phyloP scores from a whole-genome alignment of 2,797 vertebrate species.

The Phataginus tricuspis region DNA sequence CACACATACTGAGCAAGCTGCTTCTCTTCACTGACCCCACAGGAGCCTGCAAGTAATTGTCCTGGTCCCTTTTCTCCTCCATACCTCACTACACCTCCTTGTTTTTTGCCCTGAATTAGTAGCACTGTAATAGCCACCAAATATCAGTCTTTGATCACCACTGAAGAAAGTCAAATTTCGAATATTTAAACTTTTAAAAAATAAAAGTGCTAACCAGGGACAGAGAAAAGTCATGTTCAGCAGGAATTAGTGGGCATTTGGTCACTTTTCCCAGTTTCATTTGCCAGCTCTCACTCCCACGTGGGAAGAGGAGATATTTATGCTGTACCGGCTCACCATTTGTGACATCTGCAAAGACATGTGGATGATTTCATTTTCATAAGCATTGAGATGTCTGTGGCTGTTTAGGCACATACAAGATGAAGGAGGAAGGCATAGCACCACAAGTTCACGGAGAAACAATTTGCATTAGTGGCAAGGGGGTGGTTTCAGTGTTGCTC shows the following conservation, averaged over 20 bases:
- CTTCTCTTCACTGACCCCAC: background rate
- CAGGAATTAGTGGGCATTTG: background rate
- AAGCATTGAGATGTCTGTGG: conserved; percentile 61
- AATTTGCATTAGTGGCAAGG: conserved; percentile 24
- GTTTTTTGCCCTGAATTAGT: background rate
- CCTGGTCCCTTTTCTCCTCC: background rate
- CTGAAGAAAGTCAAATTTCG: background rate
- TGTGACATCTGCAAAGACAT: conserved; percentile 75
- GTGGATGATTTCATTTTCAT: conserved; percentile 79
- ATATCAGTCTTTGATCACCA: background rate
- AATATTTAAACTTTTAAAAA: conserved; percentile 26
- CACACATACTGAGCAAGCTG: background rate
- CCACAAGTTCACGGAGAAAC: conserved; percentile 31
- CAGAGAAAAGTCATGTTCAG: conserved; percentile 43
- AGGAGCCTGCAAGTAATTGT: background rate
- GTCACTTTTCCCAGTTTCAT: conserved; percentile 34
- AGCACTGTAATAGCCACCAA: background rate
- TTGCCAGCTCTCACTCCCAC: conserved; percentile 53
- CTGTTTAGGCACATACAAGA: conserved; percentile 57
- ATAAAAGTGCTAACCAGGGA: background rate
- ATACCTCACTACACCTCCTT: background rate
- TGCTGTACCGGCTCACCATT: conserved; percentile 24
- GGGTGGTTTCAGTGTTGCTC: background rate
- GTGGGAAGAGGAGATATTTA: conserved; percentile 57
- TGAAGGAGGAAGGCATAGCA: conserved; percentile 15